Base-by-base conservation (phyloP, 1,140 invertebrate genomes). In the Aradophagus sp. region DNA sequence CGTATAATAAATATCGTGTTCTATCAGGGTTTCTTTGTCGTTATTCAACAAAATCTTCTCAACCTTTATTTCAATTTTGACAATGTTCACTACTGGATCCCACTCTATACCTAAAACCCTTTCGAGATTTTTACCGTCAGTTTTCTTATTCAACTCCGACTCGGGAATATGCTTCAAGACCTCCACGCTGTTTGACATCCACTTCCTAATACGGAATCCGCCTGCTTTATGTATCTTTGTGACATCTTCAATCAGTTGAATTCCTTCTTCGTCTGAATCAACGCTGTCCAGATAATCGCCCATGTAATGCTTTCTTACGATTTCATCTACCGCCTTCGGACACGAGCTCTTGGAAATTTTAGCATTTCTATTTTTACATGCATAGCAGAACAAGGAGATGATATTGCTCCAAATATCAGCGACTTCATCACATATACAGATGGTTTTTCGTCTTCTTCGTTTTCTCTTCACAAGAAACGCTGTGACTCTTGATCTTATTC, bases 391-490 rank as follows among this genome's bases (percentile, higher is more conserved):
- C 67, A 76, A 1, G 79, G 80, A 2, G 78, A 77, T 39, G 75
- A 79, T 10, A 71, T 74, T 32, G 77, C 73, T 53, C 75, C 79
- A 26, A 81, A 82, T n/a, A 75, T 71, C 63, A 83, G 73, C 0
- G 75, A 78, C 0, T 50, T 74, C 78, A 86, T 83, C 2, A 16
- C 27, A 35, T 77, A 81, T 11, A 31, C 80, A 73, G n/a, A 65
- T 67, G 0, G 81, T 62, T 45, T 42, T 66, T 15, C 76, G 11
- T 68, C 59, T 38, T 76, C 61, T 0, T 53, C 44, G 5, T 74
- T 26, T 20, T 71, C n/a, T n/a, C n/a, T 42, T 76, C 78, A 82
- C 5, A 83, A 48, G 61, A 79, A 81, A 8, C 74, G 59, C 39
- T 79, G 73, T 0, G 63, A 58, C 6, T 71, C 13, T 39, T 55